Conservation (phyloP, 2,888 invertebrate genomes). For the Diaperis boleti region DNA sequence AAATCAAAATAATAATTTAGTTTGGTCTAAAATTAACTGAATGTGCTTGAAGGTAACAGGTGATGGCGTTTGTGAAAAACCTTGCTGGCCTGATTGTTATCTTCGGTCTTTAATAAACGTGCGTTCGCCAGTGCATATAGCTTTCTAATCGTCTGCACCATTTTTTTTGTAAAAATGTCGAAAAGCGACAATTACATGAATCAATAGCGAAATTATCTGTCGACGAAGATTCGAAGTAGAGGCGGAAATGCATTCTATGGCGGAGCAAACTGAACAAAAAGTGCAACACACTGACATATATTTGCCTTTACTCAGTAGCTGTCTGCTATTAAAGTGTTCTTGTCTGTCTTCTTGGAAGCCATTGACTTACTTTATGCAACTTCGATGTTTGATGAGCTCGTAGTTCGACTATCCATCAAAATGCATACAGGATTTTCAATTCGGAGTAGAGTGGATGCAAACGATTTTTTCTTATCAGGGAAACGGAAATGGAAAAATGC, state of each 20-base stretch:
- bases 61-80: slow-evolving; percentile 15
- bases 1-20: background rate
- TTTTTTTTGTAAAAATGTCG: slow-evolving; percentile 24
- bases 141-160: slow-evolving; percentile 27
- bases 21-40: slow-evolving; percentile 2
- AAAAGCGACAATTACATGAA: slow-evolving; percentile 31
- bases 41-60: background rate
- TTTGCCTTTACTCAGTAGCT: slow-evolving; percentile 53
- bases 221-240: slow-evolving; percentile 5
- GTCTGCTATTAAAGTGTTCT: slow-evolving; percentile 30
- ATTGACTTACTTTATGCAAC: slow-evolving; percentile 58
- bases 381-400: slow-evolving; percentile 22
- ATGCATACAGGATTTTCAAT: no score
- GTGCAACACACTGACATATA: slow-evolving; percentile 63
- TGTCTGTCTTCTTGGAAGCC: slow-evolving; percentile 56
- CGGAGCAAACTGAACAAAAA: slow-evolving; percentile 47
- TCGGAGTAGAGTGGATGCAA: no score
- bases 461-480: no score
- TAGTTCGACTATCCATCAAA: slow-evolving; percentile 17
- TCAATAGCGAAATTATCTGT: slow-evolving; percentile 21
- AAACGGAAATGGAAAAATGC: no score
- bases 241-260: slow-evolving; percentile 44
- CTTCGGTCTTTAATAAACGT: slow-evolving; percentile 6
- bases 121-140: slow-evolving; percentile 5
- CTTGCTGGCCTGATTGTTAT: slow-evolving; percentile 14